Percentiles rank a stretch among this genome's conserved stretches.
These are phyloP conservation scores for Drosophila merina DNA, from an alignment of 2,888 invertebrate species.

Conservation along the genomic window DNA sequence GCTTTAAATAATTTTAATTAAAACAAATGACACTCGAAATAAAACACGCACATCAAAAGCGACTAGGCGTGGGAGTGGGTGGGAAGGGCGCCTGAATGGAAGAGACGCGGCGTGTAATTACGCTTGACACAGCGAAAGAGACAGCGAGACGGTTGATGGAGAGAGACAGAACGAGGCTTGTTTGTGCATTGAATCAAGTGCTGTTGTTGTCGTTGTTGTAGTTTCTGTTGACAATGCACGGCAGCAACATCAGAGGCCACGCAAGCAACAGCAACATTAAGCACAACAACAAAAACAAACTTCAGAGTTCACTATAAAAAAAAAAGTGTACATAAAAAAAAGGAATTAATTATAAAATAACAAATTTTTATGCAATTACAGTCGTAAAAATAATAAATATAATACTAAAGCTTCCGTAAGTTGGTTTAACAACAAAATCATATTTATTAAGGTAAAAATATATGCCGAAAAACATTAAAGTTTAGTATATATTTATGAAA, in stretches of 20 bases:
- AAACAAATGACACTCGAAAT: conserved; percentile 73
- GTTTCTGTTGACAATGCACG: conserved; percentile 50
- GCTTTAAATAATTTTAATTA: conserved; percentile 67
- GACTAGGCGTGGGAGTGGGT: background rate
- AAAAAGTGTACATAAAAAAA: background rate
- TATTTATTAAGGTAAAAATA: no score
- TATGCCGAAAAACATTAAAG: no score
- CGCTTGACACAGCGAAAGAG: conserved; percentile 19
- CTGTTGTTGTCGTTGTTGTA: conserved; percentile 31
- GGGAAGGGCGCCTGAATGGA: conserved; percentile 26
- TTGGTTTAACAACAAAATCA: no score
- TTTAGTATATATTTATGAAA: no score
- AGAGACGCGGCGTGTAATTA: conserved; percentile 55
- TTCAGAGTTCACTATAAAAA: background rate
- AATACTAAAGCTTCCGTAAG: no score
- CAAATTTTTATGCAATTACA: no score
- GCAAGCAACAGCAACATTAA: conserved; percentile 13
- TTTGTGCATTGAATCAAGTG: conserved; percentile 77
- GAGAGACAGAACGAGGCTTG: conserved; percentile 36
- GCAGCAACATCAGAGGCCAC: conserved; percentile 37
- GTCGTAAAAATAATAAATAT: no score
- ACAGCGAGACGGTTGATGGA: conserved; percentile 2
- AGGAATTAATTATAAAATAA: background rate
- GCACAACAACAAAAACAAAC: conserved; percentile 2
- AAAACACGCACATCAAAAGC: conserved; percentile 66